A percentile compares a stretch with the other conserved stretches of the same genome.
phyloP scores from a whole-genome alignment of 2,797 vertebrate species.

The Falco columbarius region DNA sequence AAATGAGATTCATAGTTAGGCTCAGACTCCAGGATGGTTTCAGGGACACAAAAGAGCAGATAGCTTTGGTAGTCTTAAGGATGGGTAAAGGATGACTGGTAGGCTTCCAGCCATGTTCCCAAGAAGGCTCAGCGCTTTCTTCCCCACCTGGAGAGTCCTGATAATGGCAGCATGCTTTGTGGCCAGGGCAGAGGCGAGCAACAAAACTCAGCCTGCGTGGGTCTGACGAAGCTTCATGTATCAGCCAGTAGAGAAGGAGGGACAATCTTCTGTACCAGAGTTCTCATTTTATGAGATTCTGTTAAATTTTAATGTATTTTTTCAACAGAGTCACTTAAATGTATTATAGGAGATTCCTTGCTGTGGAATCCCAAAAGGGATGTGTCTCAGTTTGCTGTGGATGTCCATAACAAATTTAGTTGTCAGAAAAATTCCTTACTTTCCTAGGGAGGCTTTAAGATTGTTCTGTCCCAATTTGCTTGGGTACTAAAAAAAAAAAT shows the following conservation, averaged over 20 bases:
- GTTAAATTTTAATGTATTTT: neutral
- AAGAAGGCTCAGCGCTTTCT: neutral
- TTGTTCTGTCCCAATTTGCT: neutral
- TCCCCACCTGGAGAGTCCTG: neutral
- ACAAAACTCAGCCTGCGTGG: neutral
- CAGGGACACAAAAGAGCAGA: neutral
- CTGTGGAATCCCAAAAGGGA: neutral
- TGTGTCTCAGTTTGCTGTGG: neutral
- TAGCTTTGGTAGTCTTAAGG: neutral
- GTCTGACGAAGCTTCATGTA: accelerated
- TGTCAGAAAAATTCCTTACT: neutral
- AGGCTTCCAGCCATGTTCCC: neutral
- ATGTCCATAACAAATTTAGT: neutral
- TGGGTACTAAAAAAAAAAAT: neutral
- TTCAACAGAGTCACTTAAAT: neutral
- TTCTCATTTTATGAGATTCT: neutral
- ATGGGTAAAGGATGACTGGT: neutral
- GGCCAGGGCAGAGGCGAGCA: neutral
- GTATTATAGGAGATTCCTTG: neutral
- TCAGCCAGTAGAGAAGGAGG: neutral
- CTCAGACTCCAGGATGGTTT: neutral
- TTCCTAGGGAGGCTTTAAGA: neutral
- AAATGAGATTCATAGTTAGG: neutral
- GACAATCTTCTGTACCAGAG: neutral
- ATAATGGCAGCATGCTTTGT: too few species aligned